Base-by-base conservation (phyloP, 2,888 invertebrate species). In the Urechis unicinctus region DNA sequence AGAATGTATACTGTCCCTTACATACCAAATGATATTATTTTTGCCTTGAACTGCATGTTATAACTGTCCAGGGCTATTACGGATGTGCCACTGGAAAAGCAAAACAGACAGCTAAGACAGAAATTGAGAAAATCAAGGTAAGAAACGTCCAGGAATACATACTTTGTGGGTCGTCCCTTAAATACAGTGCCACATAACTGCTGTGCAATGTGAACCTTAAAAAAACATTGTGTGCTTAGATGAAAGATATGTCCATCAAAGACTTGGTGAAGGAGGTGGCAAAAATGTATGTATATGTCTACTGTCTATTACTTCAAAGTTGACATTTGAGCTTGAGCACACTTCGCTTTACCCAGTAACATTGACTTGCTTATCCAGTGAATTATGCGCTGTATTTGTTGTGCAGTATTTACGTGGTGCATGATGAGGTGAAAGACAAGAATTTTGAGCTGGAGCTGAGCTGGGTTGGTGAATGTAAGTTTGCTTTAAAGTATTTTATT, bases 61-160 rank as follows among this genome's bases (percentile, higher is more conserved):
- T 36, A 13, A 17, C 9, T 9, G 83, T 72, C 55, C 79, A 91
- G 88, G 93, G 96, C 22, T 98, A 94, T 78, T 88, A 86, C 75
- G 97, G 96, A 9, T 96, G 96, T 83, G 95, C 97, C 6, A 88
- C 95, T 64, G 98, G 98, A 54, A 99, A 99, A 81, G 97, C 97
- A 1, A 94, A 95, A 74, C 98, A 98, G 78, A 90, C 94, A 46
- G 97, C 97, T 1, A 97, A 98, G 82, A 98, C 98, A 48, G 98
- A 99, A 83, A 95, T 99, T 73, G 98, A 99, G 78, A 99, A 98
- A 78, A 80, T 96, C 50, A 94, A 92, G 76, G 77, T 79, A 36
- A 17, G 9, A 17, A 36, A 36, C n/a, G n/a, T n/a, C n/a, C n/a
- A n/a, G n/a, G n/a, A n/a, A n/a, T n/a, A n/a, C n/a, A n/a, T n/a